A percentile compares a stretch with the other conserved stretches of the same genome.
phyloP scores from a whole-genome alignment of 2,888 invertebrate species.

The Crossocerus cetratus region DNA sequence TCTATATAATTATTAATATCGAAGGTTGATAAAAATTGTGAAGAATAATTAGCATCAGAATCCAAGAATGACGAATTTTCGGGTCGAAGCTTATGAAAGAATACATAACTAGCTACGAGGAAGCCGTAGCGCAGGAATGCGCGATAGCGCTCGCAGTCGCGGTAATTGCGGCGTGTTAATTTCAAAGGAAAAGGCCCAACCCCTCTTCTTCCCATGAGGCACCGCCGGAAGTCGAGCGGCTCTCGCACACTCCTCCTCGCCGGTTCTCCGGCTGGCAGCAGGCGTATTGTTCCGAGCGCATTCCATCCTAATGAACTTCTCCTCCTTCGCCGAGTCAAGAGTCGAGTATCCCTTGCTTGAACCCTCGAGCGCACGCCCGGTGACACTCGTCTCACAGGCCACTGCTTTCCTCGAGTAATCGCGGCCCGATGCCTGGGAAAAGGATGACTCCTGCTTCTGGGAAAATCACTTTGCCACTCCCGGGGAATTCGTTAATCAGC shows the following conservation, averaged over 20 bases:
- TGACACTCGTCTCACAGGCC: neutral
- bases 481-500: too few species aligned
- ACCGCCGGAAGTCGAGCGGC: slow-evolving; percentile 49
- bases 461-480: too few species aligned
- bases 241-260: slow-evolving; percentile 37
- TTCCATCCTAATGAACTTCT: slow-evolving; percentile 47
- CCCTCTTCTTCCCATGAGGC: slow-evolving; percentile 47
- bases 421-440: neutral
- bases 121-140: slow-evolving; percentile 52
- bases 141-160: slow-evolving; percentile 54
- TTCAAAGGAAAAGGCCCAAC: slow-evolving; percentile 57
- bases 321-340: slow-evolving; percentile 4
- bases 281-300: slow-evolving; percentile 52
- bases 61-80: slow-evolving; percentile 4
- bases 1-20: too few species aligned
- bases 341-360: neutral
- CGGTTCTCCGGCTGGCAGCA: slow-evolving; percentile 3
- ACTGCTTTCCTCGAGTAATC: neutral
- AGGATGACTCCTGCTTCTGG: neutral
- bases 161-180: slow-evolving; percentile 66
- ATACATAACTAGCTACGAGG: slow-evolving; percentile 17
- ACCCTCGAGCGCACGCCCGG: neutral
- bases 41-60: too few species aligned
- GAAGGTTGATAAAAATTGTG: too few species aligned
- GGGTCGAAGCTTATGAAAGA: slow-evolving; percentile 24